Base-by-base conservation (phyloP, 2,797 vertebrate species). In the Chrosomus eos region DNA sequence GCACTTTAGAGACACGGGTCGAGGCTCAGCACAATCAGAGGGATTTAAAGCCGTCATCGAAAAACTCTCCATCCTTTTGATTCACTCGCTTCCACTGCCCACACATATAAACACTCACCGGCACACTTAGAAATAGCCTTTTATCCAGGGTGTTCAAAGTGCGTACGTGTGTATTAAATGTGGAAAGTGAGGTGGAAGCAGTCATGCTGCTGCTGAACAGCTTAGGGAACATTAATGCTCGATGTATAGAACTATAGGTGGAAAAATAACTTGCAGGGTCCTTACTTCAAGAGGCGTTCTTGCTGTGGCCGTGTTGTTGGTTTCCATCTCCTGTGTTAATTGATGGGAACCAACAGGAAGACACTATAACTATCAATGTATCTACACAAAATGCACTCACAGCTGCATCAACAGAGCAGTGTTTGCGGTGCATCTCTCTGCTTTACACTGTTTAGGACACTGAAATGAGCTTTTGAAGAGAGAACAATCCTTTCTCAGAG, bases 401-500 rank as follows among this genome's bases (percentile, higher is more conserved):
- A 84, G 82, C 80, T 81, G 71, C 48, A 85, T 36, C 31, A 48
- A 55, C 31, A 77, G 64, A 36, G 8, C 55, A 64, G n/a, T 71
- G 38, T 68, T 67, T 68, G 40, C 7, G 7, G 82, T 77, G 72
- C 62, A 75, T 76, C 53, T 79, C 84, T 85, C 68, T 84, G 64
- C 83, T 53, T 87, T 73, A 60, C 33, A 78, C 80, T 55, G 58
- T 40, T 60, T 36, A n/a, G 73, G 60, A 67, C 74, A 23, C 26
- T 82, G 53, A 86, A 86, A 73, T 66, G 48, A 60, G 81, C 33
- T 79, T 83, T 87, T 81, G 80, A 89, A 72, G 58, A 76, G 48
- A 85, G 60, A 89, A 86, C 81, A 89, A 87, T 87, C 23, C 66
- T 28, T 23, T 33, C 28, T 75, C 71, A 68, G 73, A 82, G 85